These are phyloP conservation scores for Hydrotaea diabolus DNA, from an alignment of 2,888 invertebrate genomes.

Conservation along the genomic window DNA sequence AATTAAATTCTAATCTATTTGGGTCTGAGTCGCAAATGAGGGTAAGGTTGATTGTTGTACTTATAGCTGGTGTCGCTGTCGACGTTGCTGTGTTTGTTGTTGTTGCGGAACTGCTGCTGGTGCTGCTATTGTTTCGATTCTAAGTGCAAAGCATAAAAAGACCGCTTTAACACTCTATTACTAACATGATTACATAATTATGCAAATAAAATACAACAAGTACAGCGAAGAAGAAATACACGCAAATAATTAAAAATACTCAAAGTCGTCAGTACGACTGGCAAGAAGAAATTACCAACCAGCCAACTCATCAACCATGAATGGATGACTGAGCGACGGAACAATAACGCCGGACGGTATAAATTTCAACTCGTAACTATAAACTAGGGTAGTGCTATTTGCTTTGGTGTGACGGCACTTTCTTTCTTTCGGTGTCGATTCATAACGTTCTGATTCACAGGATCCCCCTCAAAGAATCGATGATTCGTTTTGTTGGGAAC, in stretches of 20 bases:
- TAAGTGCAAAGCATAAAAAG: slow-evolving; percentile 31
- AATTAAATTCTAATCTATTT: slow-evolving; percentile 54
- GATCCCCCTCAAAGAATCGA: not conserved
- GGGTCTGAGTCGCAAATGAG: slow-evolving; percentile 43
- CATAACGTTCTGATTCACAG: not conserved
- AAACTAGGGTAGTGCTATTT: not conserved
- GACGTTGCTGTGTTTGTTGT: not conserved
- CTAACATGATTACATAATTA: slow-evolving; percentile 78
- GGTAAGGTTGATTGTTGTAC: slow-evolving; percentile 49
- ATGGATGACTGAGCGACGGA: not conserved
- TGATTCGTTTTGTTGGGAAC: no score
- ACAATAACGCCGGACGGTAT: not conserved
- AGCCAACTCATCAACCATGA: not conserved
- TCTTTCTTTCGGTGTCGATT: not conserved
- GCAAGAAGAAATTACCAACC: slow-evolving; percentile 12
- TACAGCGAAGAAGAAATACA: slow-evolving; percentile 15
- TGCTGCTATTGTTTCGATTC: not conserved
- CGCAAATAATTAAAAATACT: slow-evolving; percentile 28
- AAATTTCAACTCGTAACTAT: not conserved
- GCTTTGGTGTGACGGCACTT: slow-evolving; percentile 6
- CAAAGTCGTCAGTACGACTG: no score
- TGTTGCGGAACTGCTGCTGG: not conserved
- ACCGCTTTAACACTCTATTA: slow-evolving; percentile 69
- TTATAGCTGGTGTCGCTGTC: not conserved
- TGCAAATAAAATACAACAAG: slow-evolving; percentile 73